Conservation (phyloP, 2,113 vertebrate genomes). For the Casuarius casuarius region DNA sequence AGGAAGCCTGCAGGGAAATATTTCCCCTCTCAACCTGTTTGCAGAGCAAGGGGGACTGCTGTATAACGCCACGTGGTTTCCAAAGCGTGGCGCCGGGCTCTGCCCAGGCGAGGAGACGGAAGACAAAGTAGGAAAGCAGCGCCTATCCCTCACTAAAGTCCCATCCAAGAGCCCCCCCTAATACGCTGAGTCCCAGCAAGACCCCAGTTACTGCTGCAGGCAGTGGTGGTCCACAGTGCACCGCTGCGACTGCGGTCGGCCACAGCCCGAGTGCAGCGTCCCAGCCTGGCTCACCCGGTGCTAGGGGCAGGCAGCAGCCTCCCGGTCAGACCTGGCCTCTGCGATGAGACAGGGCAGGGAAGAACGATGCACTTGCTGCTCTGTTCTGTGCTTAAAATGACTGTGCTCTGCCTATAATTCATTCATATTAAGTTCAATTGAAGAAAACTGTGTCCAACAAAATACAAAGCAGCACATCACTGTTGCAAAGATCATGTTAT, state of each 20-base stretch:
- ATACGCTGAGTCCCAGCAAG: background rate
- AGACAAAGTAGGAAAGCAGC: background rate
- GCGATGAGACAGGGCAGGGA: background rate
- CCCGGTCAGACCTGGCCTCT: background rate
- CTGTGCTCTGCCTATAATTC: background rate
- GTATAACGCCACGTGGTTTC: accelerated
- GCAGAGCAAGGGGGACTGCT: background rate
- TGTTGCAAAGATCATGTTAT: background rate
- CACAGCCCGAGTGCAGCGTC: background rate
- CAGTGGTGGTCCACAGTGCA: background rate
- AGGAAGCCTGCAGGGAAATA: too few species aligned
- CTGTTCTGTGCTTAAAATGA: background rate
- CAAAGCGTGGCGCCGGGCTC: background rate
- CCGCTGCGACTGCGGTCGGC: background rate
- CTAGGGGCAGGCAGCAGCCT: background rate
- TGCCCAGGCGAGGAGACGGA: background rate
- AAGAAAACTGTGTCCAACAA: background rate
- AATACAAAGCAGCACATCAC: background rate
- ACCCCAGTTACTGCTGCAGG: background rate
- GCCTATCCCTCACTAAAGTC: background rate
- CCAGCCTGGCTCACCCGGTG: background rate
- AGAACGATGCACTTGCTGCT: background rate
- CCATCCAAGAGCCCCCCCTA: background rate
- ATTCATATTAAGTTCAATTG: background rate
- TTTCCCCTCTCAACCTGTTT: background rate